Base-by-base conservation (phyloP, 2,888 invertebrate genomes). In the Sphecodes monilicornis region DNA sequence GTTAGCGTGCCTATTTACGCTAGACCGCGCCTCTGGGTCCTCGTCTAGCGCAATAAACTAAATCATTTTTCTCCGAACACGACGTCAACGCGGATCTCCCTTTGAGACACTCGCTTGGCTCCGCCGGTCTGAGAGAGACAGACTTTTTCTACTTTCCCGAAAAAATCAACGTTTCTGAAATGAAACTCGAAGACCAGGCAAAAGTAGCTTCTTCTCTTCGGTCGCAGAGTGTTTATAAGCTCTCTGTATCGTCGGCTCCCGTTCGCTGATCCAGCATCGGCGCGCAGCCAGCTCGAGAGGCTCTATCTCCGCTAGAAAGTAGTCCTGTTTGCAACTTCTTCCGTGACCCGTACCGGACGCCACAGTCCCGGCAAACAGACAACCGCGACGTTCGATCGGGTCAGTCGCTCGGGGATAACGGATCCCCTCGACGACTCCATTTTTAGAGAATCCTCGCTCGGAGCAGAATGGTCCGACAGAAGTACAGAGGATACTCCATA, bases 1-100 rank as follows among this genome's bases (percentile, higher is more conserved):
- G 75, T 86, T 87, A 83, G 75, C 77, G 54, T 77, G 66, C 79
- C 32, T 43, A 32, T 64, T 79, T 77, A 43, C 74, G 60, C 29
- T 36, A 66, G 3, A 57, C 81, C 76, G 78, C 76, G 73, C 85
- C 76, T 74, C 46, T 29, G 26, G 36, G 50, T 77, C 70, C 78
- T 39, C 46, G 54, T 68, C 66, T 68, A 36, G 71, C 46, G 11
- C 68, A 64, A 77, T 71, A 68, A 75, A 70, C 57, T 22, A 22
- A 39, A 77, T 79, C 57, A 22, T 72, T 46, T 77, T 74, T 50
- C 64, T 43, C 54, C 32, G 16, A 16, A 66, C 18, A 10, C 22
- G 11, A 54, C 54, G 22, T 54, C 54, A 11, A 54, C 54, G 11
- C 1, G 11, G n/a, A 54, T 54, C n/a, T 22, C n/a, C 54, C n/a